Base-by-base conservation (phyloP, 2,797 vertebrate genomes). In the Aselliscus stoliczkanus region DNA sequence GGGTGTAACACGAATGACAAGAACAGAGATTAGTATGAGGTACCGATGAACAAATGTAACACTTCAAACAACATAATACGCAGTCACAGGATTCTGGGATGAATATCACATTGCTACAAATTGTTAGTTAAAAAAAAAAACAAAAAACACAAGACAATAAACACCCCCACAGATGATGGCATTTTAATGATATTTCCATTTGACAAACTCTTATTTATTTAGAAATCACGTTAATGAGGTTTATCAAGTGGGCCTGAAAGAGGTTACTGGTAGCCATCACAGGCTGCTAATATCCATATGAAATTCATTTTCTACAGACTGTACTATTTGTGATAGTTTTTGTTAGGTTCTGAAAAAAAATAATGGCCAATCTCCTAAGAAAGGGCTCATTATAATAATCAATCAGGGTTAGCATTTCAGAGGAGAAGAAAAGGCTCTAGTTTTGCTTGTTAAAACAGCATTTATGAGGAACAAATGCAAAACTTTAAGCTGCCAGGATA, bases 1-100 rank as follows among this genome's bases (percentile, higher is more conserved):
- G 99, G 98, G 99, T 98, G 95, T 99, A 75, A 99, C 98, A 99
- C 99, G 98, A 98, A 99, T 99, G 99, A 99, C 99, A 99, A 99
- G 99, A 99, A 99, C 98, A 99, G 99, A 99, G 98, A 99, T 99
- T 99, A 99, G 99, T 99, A 99, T 98, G 99, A 98, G 98, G 99
- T 98, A 96, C 96, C 70, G 90, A 98, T 97, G 98, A 98, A 98
- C 90, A 98, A 98, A 97, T 97, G 96, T 62, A 98, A 97, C 98
- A 94, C 95, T 97, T 98, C 97, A 98, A 98, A 98, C 96, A 97
- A 37, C 96, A 98, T 88, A 97, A 92, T 98, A 97, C 91, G 93
- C 89, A 62, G 96, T 94, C 97, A 98, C 88, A 95, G 90, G 96
- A 88, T 93, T 98, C 97, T 98, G 97, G 96, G 96, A 95, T 65